Evolutionary conservation across 2,888 invertebrate genomes (phyloP), one percentile per base, ranked within the genome.

Genomic region (Smittia sp.): DNA sequence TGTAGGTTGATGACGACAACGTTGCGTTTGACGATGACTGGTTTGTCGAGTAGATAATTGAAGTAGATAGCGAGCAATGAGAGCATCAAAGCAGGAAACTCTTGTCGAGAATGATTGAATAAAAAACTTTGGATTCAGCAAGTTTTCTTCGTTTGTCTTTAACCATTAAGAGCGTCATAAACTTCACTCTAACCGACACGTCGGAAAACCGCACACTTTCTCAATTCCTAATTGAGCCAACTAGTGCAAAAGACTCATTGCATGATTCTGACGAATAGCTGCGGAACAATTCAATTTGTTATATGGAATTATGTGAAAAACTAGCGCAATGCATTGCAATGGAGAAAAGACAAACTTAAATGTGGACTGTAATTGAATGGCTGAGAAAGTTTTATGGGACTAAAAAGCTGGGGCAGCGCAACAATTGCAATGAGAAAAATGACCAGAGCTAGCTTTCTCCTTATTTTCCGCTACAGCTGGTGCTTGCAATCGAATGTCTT

Each of bases 1-100:
- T 96, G 1, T 85, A 87, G 0, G 83, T 88, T 0, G 86, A 89
- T 27, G 94, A 92, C 0, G 89, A 96, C 80, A 97, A 97, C 81
- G 84, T 97, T 9, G 87, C 88, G 76, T 92, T 96, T 78, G 84
- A 87, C 0, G 85, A 88, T 78, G 82, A 85, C 0, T 96, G 95
- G 94, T 93, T 96, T 79, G 82, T 86, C 1, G 79, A 88, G 13
- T 86, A 89, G 76, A 87, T 96, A 67, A 82, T 94, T 15, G 9
- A 32, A 32, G 32, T 32, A 32, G 9, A 32, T 32, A 6, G 9
- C 32, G 9, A 6, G 32, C 32, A 3, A 32, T 3, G 9, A 6
- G 32, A 32, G 9, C 32, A 32, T 32, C 32, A 32, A 32, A 32
- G 32, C 9, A 6, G 32, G 9, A 32, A 32, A 6, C 9, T 32